These are phyloP conservation scores for Chironex yamaguchii DNA, from an alignment of 30 jellyfish, hydroid and myxozoan genomes.

Conservation along the genomic window DNA sequence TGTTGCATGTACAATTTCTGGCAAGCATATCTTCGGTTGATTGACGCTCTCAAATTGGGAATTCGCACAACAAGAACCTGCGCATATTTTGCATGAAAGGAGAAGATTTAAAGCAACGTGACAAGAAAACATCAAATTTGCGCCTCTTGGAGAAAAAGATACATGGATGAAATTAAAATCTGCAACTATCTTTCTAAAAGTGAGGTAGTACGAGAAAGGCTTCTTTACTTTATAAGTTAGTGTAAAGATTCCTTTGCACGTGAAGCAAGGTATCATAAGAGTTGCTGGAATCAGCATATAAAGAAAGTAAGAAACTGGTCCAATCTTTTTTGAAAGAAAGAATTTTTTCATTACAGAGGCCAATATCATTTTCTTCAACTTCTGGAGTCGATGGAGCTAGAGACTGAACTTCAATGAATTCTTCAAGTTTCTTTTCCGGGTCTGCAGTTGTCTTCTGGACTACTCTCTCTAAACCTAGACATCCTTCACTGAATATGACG, in stretches of 20 bases:
- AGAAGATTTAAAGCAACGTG: slow-evolving; percentile 20
- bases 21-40: slow-evolving; percentile 13
- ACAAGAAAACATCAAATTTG: slow-evolving; percentile 26
- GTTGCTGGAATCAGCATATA: slow-evolving; percentile 30
- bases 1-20: not conserved
- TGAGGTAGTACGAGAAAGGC: slow-evolving; percentile 15
- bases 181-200: slow-evolving; percentile 12
- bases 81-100: slow-evolving; percentile 22
- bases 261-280: slow-evolving; percentile 12
- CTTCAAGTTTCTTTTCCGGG: no score
- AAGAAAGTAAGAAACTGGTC: not conserved
- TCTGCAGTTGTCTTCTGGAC: no score
- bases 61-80: slow-evolving; percentile 6
- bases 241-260: slow-evolving; percentile 27
- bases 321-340: no score
- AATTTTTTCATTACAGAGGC: no score
- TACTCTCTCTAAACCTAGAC: no score
- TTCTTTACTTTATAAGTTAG: not conserved
- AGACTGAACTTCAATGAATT: no score
- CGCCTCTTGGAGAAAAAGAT: slow-evolving; percentile 10
- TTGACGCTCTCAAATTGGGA: slow-evolving; percentile 26
- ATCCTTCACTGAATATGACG: no score
- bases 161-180: slow-evolving; percentile 15
- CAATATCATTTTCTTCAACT: no score
- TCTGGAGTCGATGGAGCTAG: no score